A percentile compares a stretch with the other conserved stretches of the same genome.
Evolutionary conservation across 2,888 invertebrate species (phyloP).

Genomic region (Nymphalis urticae): DNA sequence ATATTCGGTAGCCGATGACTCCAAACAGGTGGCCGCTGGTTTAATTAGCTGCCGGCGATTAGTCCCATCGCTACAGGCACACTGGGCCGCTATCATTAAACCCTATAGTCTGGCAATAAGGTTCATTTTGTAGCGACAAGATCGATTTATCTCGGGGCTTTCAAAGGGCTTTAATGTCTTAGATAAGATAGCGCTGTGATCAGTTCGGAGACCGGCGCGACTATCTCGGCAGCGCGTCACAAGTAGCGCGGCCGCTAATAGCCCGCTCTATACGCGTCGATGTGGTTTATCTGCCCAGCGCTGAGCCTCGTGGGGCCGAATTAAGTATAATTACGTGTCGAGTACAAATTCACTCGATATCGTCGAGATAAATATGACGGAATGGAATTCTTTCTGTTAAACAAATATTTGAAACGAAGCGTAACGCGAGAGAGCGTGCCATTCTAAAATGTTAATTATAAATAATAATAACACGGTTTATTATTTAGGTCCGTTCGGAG

Average conservation of each 20-base stretch:
- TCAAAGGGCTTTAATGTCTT: conserved; percentile 54
- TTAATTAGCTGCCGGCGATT: conserved; percentile 32
- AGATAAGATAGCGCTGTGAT: conserved; percentile 56
- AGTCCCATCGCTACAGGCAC: background rate
- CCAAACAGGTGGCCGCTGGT: conserved; percentile 28
- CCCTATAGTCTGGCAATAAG: background rate
- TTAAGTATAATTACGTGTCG: conserved; percentile 24
- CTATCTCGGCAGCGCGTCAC: conserved; percentile 3
- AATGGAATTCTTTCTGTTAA: conserved; percentile 5
- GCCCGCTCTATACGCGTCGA: conserved; percentile 5
- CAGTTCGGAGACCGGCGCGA: conserved; percentile 31
- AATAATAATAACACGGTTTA: conserved; percentile 25
- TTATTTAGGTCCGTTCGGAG: conserved; percentile 22
- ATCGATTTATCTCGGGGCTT: conserved; percentile 38
- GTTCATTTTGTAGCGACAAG: background rate
- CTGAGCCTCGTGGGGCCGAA: background rate
- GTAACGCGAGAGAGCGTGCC: conserved; percentile 20
- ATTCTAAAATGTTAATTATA: conserved; percentile 29
- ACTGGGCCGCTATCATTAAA: too few relatives aligned
- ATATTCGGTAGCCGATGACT: conserved; percentile 29
- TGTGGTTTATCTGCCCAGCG: conserved; percentile 5
- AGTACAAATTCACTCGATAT: conserved; percentile 25
- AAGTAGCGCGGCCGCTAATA: conserved; percentile 14
- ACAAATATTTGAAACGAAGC: background rate
- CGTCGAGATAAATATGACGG: conserved; percentile 14